Evolutionary conservation across 1,140 invertebrate species (phyloP), one percentile per base, ranked within the genome.

Genomic region (Dufourea novaeangliae): DNA sequence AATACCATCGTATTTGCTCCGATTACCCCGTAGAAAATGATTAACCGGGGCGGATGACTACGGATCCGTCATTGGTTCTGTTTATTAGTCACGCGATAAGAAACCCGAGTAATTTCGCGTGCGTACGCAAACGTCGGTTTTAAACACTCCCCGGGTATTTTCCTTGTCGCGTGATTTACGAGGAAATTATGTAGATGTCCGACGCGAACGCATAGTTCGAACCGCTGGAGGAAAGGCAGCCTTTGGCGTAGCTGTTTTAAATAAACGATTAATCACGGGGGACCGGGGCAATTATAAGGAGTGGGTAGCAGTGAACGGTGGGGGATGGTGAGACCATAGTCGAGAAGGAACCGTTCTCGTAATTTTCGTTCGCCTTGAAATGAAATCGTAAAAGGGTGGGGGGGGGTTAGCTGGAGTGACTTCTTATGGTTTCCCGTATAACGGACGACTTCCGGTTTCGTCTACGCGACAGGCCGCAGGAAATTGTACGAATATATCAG

Each of bases 81-180:
- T 56, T 84, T 84, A 77, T 84, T 80, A 46, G 82, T 84, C 78
- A 84, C 82, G 82, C 83, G 83, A 84, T 74, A 83, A 83, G 62
- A 69, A 71, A 83, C 73, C n/a, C 46, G 54, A 29, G 66, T 57
- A 69, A 76, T 76, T 69, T 69, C 54, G 70, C 54, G 22, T 67
- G 37, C 64, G 67, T 66, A 80, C 32, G 68, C 25, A 14, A 44
- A 37, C 62, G 61, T 78, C 56, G 41, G 66, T 50, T 56, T 59
- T 63, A 50, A 46, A n/a, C n/a, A n/a, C 56, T 12, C 46, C 27
- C 29, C 41, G 54, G 14, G 37, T 61, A 54, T 64, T 82, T 82
- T 52, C 75, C 27, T 29, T 59, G 32, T 61, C 73, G 4, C 64
- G 32, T 76, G 66, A 76, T 76, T 76, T 76, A 70, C 32, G 73